Evolutionary conservation across 2,113 vertebrate species (phyloP), one percentile per base, ranked within the genome.

Genomic region (Fregetta grallaria): DNA sequence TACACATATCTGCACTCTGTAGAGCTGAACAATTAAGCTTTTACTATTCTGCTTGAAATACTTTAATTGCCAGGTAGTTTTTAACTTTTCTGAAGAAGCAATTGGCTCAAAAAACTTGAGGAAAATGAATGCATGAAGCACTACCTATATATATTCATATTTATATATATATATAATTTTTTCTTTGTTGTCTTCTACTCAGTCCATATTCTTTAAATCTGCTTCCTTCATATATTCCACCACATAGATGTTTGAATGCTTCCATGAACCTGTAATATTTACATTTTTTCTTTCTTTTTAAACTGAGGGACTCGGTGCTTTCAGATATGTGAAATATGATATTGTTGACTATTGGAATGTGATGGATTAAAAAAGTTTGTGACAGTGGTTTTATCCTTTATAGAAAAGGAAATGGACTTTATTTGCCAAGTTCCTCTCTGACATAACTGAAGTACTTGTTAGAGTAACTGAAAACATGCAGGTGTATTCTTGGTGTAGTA

Each of bases 31-130:
- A 6, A 94, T 93, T 86, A 92, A 87, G 65, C 53, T 82, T 95
- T 96, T 88, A 90, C 94, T 79, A 18, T 70, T 71, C 47, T 62
- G 72, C 94, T 92, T 95, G 66, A 92, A 95, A 74, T 94, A 71
- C 50, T 94, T 97, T 94, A 97, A 93, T 94, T 88, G 34, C 32
- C 44, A 89, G 42, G 4, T 90, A 20, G n/a, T 45, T 76, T 87
- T 92, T 88, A 27, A 26, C 13, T 86, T 84, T 55, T 38, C 34
- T 88, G 45, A 17, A n/a, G 81, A 84, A 45, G n/a, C 12, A 59
- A 23, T 58, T 59, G 40, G n/a, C 74, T 85, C 32, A 32, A 62
- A 66, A 53, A 72, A 19, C 3, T 17, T 34, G 27, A 73, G 32
- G 30, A n/a, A 86, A 76, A 86, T 53, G 16, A 13, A 18, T 65